Conservation (phyloP, 2,113 vertebrate species). For the Marcusenius ussheri region DNA sequence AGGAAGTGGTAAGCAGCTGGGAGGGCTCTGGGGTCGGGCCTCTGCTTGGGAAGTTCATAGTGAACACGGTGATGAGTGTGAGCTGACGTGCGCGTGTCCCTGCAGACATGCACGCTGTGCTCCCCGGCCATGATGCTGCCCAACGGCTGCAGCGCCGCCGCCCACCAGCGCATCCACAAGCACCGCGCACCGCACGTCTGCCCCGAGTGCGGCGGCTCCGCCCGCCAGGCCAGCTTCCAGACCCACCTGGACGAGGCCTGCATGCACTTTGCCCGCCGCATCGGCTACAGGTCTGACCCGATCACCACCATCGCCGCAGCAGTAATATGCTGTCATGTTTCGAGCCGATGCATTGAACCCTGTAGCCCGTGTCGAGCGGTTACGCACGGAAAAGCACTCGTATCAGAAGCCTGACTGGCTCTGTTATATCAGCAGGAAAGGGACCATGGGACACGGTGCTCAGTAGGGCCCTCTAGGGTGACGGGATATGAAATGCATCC, state of each 20-base stretch:
- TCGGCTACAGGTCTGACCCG: slow-evolving; percentile 76
- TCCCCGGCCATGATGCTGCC: slow-evolving; percentile 82
- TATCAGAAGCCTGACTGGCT: neutral
- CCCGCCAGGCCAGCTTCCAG: slow-evolving; percentile 77
- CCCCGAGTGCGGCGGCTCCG: slow-evolving; percentile 80
- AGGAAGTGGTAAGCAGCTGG: neutral
- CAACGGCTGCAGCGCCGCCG: slow-evolving; percentile 76
- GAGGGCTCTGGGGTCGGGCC: neutral
- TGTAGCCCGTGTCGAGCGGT: neutral
- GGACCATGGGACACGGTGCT: neutral
- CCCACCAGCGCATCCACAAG: slow-evolving; percentile 87
- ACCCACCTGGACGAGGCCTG: slow-evolving; percentile 79
- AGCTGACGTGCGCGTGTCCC: neutral
- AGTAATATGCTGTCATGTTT: neutral
- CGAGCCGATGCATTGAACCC: neutral
- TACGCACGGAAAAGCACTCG: neutral
- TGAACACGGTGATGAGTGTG: neutral
- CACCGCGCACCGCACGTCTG: slow-evolving; percentile 79
- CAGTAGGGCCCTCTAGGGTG: neutral
- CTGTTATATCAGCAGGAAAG: neutral
- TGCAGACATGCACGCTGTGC: slow-evolving; percentile 74
- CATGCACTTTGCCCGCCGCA: slow-evolving; percentile 80
- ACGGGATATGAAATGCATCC: neutral
- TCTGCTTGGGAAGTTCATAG: neutral
- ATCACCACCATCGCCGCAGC: neutral